Base-by-base conservation (phyloP, 2,797 vertebrate species). In the Rhinella marina region DNA sequence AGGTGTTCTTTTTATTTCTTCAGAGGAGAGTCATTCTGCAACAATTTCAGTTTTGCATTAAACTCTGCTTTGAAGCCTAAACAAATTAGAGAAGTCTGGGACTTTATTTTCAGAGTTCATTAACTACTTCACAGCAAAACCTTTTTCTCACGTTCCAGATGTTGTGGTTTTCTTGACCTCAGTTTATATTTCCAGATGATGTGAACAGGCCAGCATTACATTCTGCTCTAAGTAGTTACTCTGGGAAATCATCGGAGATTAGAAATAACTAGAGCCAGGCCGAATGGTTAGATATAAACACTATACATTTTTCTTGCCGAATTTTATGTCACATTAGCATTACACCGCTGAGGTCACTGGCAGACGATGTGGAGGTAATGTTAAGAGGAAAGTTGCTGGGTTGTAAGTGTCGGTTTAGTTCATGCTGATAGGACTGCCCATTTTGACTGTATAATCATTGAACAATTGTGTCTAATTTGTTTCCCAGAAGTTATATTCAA, bases 61-160 rank as follows among this genome's bases (percentile, higher is more conserved):
- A 91, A 92, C 92, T 93, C 87, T 29, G 89, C 90, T 92, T 94
- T 94, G 95, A 96, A 97, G 96, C 94, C 96, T 95, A 96, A 96
- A 96, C 95, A 97, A 97, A 97, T 95, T 95, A 98, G 93, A 94
- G 91, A 95, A 95, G 95, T 93, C 93, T 93, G 95, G 95, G 96
- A 96, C 94, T 94, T 90, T 94, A 93, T 93, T 97, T 97, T 96
- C 94, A 25, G 91, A 96, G 96, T 97, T 98, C 96, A 96, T 98
- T 96, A 96, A 95, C 93, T 94, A 90, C 92, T 95, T 94, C 93
- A 93, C 93, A 95, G 93, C 90, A 92, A 95, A 95, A 91, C 91
- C 92, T 93, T 93, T 87, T 94, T 91, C 93, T 95, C 92, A 91
- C 90, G 2, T 94, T 95, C 95, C 96, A 97, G 96, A 97, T 97